Evolutionary conservation across 2,113 vertebrate species (phyloP).

Genomic region (Empidonax traillii): DNA sequence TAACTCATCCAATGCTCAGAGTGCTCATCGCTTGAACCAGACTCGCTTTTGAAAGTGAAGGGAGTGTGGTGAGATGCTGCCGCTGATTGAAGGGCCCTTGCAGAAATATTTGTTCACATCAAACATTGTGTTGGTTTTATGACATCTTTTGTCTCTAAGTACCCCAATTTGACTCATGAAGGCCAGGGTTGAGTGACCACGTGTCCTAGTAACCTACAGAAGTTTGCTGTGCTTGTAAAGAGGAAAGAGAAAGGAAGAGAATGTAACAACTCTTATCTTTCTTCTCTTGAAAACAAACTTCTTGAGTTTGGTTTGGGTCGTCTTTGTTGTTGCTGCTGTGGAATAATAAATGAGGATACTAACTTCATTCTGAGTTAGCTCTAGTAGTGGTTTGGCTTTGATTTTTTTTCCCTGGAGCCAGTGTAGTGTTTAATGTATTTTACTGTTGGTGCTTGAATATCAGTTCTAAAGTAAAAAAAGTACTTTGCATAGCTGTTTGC

Average conservation of each 20-base stretch:
- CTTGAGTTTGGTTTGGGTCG: not conserved
- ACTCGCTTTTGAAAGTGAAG: accelerated
- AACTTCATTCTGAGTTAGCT: not conserved
- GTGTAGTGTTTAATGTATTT: not conserved
- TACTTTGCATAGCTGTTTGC: not conserved
- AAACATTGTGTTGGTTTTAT: not conserved
- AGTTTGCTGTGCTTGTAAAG: not conserved
- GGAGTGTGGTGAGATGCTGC: not conserved
- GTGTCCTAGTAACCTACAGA: not conserved
- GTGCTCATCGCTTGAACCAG: not conserved
- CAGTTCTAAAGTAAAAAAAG: not conserved
- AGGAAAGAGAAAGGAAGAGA: not conserved
- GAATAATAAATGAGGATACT: not conserved
- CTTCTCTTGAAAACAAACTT: not conserved
- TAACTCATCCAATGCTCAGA: not conserved
- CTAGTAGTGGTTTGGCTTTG: not conserved
- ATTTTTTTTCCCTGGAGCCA: not conserved
- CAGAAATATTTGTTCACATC: not conserved
- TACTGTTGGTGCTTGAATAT: not conserved
- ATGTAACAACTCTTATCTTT: not conserved
- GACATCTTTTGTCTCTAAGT: not conserved
- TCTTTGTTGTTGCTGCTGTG: not conserved
- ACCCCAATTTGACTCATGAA: accelerated
- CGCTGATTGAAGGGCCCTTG: not conserved
- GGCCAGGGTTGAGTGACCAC: accelerated